phyloP scores from a whole-genome alignment of 2,113 vertebrate species.

The Rhadina sibilatrix region DNA sequence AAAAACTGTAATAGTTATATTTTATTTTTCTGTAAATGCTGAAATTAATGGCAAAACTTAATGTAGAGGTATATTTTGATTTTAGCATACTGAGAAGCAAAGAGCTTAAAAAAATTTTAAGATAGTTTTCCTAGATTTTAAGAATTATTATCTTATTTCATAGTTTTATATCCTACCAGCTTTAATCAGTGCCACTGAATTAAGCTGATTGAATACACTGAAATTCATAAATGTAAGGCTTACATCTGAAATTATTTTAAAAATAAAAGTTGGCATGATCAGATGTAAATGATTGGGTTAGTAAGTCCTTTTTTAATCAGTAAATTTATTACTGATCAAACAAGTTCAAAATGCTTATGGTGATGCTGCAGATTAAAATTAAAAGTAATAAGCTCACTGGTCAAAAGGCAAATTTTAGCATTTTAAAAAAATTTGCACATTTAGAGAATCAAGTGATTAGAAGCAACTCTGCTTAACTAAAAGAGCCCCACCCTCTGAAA shows the following conservation, averaged over 20 bases:
- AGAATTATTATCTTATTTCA: constrained; percentile 20
- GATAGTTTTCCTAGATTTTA: constrained; percentile 15
- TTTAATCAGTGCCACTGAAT: background rate
- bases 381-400: background rate
- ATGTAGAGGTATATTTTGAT: constrained; percentile 26
- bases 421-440: constrained; percentile 41
- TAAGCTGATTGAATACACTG: background rate
- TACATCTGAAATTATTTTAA: background rate
- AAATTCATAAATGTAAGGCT: background rate
- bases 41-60: constrained; percentile 45
- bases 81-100: background rate
- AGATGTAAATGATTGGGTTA: background rate
- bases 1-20: constrained; percentile 35
- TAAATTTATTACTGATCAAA: background rate
- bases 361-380: background rate
- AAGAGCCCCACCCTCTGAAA: constrained; percentile 44
- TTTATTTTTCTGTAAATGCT: constrained; percentile 49
- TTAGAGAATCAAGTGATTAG: background rate
- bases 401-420: constrained; percentile 29
- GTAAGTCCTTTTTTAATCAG: background rate
- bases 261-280: background rate
- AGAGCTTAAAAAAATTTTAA: background rate
- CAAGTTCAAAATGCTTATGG: background rate
- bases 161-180: background rate
- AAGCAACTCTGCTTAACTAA: constrained; percentile 35